Evolutionary conservation across 2,113 vertebrate genomes (phyloP).

Genomic region (Catharus fuscescens): DNA sequence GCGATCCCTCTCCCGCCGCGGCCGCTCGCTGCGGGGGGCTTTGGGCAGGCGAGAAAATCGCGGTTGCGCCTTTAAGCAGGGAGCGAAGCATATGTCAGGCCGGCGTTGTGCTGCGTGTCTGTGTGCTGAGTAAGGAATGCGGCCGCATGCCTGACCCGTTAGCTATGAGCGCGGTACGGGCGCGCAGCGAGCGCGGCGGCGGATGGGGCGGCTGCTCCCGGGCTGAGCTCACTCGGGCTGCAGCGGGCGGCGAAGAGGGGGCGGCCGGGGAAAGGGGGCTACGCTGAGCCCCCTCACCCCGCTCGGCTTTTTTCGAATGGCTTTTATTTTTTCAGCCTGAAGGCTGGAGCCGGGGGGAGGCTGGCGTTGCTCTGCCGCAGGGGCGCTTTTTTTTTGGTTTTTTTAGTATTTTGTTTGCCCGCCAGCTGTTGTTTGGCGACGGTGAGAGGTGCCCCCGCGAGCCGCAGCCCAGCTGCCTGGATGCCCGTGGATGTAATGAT

Average conservation of each 20-base stretch:
- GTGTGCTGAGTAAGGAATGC: constrained; percentile 92
- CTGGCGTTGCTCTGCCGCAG: not conserved
- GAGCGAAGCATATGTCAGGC: constrained; percentile 39
- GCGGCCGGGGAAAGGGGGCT: not conserved
- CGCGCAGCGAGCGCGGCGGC: constrained; percentile 43
- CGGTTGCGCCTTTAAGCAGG: constrained; percentile 64
- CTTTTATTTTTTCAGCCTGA: not conserved
- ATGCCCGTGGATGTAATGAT: constrained; percentile 88
- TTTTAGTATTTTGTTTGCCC: not conserved
- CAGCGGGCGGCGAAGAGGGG: constrained; percentile 26
- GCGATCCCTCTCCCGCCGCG: not conserved
- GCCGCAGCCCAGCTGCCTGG: constrained; percentile 55
- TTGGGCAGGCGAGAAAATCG: not conserved
- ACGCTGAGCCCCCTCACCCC: constrained; percentile 28
- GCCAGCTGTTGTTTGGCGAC: constrained; percentile 42
- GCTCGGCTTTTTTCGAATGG: not conserved
- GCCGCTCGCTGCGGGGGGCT: not conserved
- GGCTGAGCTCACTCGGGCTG: constrained; percentile 63
- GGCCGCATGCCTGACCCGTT: constrained; percentile 78
- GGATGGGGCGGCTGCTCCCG: constrained; percentile 24
- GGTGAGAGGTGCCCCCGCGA: constrained; percentile 26
- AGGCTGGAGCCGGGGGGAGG: not conserved
- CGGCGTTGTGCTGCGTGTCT: constrained; percentile 85
- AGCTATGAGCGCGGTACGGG: constrained; percentile 82
- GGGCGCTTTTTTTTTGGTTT: not conserved